Evolutionary conservation across 2,888 invertebrate genomes (phyloP), one percentile per base, ranked within the genome.

Genomic region (Furcula furcula): DNA sequence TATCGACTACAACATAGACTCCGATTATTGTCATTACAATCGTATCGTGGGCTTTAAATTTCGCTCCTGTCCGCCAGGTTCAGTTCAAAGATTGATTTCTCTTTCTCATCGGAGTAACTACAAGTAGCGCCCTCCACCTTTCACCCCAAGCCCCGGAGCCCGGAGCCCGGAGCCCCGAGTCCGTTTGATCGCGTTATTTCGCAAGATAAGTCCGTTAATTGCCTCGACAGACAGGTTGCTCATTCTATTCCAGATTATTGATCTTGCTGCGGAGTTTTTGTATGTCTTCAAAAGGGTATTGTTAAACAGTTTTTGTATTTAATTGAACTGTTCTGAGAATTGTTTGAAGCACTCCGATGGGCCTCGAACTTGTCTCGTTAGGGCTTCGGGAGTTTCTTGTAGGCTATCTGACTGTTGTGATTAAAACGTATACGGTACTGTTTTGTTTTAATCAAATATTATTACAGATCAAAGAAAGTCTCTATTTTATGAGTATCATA

Each of bases 201-300:
- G 57, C 65, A 64, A 78, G 82, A 82, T 84, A 80, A 83, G 76
- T 75, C 78, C 69, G 75, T 75, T 86, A 84, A 86, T 85, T 86
- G 85, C 68, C 77, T 65, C 62, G 66, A 74, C 73, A 69, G 65
- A 60, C 79, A 83, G 83, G 82, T 85, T 78, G 81, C 70, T 81
- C 76, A 69, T 70, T 70, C 72, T 62, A 70, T 65, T 61, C 62
- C 66, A 63, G 65, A 72, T 72, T 81, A 79, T 82, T 76, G 82
- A 82, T 80, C 79, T 68, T 64, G 40, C 50, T 43, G 43, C 60
- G 46, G 76, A 83, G 72, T 77, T 84, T 66, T 82, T 83, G 80
- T 83, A 76, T 76, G 82, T 80, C 80, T 83, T 83, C 77, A 43
- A 32, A 43, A 56, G 64, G 57, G 56, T 58, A 65, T 76, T 74